These are phyloP conservation scores for Apodemus agrarius DNA, from an alignment of 2,797 vertebrate species.

Conservation along the genomic window DNA sequence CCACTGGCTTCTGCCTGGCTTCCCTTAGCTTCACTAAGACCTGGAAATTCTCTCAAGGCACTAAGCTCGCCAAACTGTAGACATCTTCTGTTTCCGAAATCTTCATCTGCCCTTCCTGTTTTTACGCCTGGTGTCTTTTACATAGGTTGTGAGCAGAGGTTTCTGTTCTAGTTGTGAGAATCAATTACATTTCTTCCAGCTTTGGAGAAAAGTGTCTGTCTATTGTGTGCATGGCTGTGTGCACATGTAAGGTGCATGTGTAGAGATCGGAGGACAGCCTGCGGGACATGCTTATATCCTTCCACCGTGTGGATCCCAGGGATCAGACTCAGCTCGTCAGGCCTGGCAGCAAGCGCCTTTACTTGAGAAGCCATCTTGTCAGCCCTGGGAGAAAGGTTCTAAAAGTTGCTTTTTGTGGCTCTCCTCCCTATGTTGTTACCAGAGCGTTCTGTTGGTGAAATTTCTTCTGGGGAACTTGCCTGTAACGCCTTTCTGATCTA, in stretches of 20 bases:
- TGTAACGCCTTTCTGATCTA: background rate
- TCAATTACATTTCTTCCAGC: background rate
- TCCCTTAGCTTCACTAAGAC: background rate
- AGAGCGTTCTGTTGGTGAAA: background rate
- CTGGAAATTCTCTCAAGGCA: background rate
- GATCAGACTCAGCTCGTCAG: background rate
- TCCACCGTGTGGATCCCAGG: background rate
- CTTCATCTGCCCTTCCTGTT: background rate
- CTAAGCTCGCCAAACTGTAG: background rate
- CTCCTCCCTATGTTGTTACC: background rate
- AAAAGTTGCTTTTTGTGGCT: background rate
- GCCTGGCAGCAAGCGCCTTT: background rate
- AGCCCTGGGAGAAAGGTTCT: background rate
- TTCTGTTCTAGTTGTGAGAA: background rate
- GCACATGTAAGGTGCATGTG: background rate
- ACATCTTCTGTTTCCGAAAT: background rate
- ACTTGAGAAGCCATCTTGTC: background rate
- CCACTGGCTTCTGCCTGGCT: background rate
- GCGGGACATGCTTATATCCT: background rate
- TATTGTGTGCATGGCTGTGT: background rate
- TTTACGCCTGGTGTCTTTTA: background rate
- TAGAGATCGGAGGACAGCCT: background rate
- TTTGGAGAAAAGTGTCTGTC: background rate
- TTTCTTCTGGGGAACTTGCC: background rate
- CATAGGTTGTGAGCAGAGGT: background rate